Percentiles rank a stretch among this genome's conserved stretches.
Conservation (phyloP, 1,140 invertebrate genomes). For the Pinna nobilis region DNA sequence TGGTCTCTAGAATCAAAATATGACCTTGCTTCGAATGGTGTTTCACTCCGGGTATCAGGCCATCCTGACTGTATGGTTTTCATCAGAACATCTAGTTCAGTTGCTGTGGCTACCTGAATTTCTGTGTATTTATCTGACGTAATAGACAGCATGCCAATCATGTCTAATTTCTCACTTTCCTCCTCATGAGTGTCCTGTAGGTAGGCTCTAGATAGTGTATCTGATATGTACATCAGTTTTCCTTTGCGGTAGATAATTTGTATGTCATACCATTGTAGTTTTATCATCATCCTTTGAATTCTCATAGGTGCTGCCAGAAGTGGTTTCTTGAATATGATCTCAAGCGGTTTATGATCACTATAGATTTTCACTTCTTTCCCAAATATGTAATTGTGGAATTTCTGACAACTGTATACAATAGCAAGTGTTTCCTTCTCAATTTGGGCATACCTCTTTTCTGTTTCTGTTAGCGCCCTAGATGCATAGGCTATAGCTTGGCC, state of each 20-base stretch:
- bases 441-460: constrained; percentile 64
- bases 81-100: constrained; percentile 75
- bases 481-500: constrained; percentile 72
- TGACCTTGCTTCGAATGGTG: constrained; percentile 8
- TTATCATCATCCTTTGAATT: constrained; percentile 72
- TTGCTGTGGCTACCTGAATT: constrained; percentile 11
- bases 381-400: constrained; percentile 71
- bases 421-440: constrained; percentile 38
- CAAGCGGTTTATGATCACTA: constrained; percentile 71
- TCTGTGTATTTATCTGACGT: constrained; percentile 20
- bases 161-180: constrained; percentile 1
- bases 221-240: constrained; percentile 73
- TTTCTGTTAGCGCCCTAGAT: constrained; percentile 71
- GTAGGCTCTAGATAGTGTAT: constrained; percentile 51
- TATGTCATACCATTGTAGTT: constrained; percentile 72
- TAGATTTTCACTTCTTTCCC: constrained; percentile 59
- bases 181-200: constrained; percentile 1
- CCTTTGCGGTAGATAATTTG: constrained; percentile 66
- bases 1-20: constrained; percentile 45
- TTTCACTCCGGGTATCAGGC: constrained; percentile 24
- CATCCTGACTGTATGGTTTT: constrained; percentile 20
- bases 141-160: constrained; percentile 23
- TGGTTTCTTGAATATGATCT: constrained; percentile 27
- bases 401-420: constrained; percentile 31
- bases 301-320: constrained; percentile 40